Percentiles rank a stretch among this genome's conserved stretches.
These are phyloP conservation scores for Seira musarum DNA, from an alignment of 2,888 invertebrate species.

Conservation along the genomic window DNA sequence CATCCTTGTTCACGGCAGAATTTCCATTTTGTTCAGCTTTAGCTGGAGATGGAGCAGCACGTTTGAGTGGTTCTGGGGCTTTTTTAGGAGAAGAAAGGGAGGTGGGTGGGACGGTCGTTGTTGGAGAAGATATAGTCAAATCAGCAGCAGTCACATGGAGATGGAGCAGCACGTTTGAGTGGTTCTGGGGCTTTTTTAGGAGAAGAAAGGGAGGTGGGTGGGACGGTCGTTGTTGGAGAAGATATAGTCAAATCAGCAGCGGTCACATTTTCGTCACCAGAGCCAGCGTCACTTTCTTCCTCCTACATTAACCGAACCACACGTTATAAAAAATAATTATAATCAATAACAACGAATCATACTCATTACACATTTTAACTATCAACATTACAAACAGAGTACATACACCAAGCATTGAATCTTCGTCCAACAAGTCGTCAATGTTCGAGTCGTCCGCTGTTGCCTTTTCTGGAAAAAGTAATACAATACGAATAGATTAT, in stretches of 20 bases:
- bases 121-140: slow-evolving; percentile 42
- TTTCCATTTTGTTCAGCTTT: slow-evolving; percentile 57
- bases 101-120: slow-evolving; percentile 39
- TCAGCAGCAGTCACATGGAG: slow-evolving; percentile 37
- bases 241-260: slow-evolving; percentile 42
- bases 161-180: slow-evolving; percentile 24
- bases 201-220: slow-evolving; percentile 35
- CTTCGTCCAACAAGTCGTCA: slow-evolving; percentile 59
- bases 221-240: slow-evolving; percentile 41
- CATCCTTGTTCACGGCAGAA: slow-evolving; percentile 19
- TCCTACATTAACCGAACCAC: slow-evolving; percentile 38
- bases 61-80: slow-evolving; percentile 40
- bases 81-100: slow-evolving; percentile 39
- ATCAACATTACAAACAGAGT: too few relatives aligned
- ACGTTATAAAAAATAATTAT: neutral
- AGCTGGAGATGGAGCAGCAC: slow-evolving; percentile 17
- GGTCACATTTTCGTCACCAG: slow-evolving; percentile 27
- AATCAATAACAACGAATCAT: slow-evolving; percentile 10
- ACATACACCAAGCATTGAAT: slow-evolving; percentile 61
- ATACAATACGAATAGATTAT: slow-evolving; percentile 1
- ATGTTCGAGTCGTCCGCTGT: slow-evolving; percentile 58
- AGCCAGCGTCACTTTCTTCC: slow-evolving; percentile 52
- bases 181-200: slow-evolving; percentile 43
- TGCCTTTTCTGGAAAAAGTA: slow-evolving; percentile 35
- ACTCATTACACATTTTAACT: too few relatives aligned